These are phyloP conservation scores for Drosophila fulvimacula DNA, from an alignment of 2,888 invertebrate species.

Conservation along the genomic window DNA sequence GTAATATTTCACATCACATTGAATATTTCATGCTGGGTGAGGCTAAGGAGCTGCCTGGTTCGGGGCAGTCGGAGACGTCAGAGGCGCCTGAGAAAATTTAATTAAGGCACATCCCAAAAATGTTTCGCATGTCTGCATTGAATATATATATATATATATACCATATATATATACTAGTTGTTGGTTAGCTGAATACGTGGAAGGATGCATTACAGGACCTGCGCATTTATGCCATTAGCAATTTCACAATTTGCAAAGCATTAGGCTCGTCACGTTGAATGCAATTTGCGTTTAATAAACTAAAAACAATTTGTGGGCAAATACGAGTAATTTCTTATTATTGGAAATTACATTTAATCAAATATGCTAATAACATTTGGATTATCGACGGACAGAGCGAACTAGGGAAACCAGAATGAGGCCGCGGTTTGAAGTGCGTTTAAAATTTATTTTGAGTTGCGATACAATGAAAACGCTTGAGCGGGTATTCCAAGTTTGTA, in stretches of 20 bases:
- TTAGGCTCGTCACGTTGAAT: conserved; percentile 14
- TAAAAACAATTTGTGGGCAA: conserved; percentile 4
- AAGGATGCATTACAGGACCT: neutral
- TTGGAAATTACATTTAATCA: conserved; percentile 1
- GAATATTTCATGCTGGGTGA: conserved; percentile 42
- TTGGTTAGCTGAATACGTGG: neutral
- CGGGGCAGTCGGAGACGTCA: neutral
- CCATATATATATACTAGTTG: conserved; percentile 14
- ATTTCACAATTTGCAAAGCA: conserved; percentile 19
- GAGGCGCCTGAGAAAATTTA: conserved; percentile 45
- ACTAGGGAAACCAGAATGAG: neutral
- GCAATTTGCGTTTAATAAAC: conserved; percentile 26
- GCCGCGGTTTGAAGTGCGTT: neutral
- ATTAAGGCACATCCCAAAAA: conserved; percentile 52
- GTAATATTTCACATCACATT: conserved; percentile 55
- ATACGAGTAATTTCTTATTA: conserved; percentile 17
- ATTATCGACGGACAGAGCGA: neutral
- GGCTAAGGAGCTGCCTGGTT: conserved; percentile 1
- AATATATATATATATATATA: conserved; percentile 33
- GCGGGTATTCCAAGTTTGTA: neutral
- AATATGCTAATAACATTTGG: conserved; percentile 5
- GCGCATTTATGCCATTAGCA: conserved; percentile 21
- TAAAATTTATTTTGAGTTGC: neutral
- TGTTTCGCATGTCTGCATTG: conserved; percentile 44
- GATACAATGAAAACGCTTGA: neutral